A percentile compares a stretch with the other conserved stretches of the same genome.
Evolutionary conservation across 2,888 invertebrate genomes (phyloP).

Genomic region (Torymus texanus): DNA sequence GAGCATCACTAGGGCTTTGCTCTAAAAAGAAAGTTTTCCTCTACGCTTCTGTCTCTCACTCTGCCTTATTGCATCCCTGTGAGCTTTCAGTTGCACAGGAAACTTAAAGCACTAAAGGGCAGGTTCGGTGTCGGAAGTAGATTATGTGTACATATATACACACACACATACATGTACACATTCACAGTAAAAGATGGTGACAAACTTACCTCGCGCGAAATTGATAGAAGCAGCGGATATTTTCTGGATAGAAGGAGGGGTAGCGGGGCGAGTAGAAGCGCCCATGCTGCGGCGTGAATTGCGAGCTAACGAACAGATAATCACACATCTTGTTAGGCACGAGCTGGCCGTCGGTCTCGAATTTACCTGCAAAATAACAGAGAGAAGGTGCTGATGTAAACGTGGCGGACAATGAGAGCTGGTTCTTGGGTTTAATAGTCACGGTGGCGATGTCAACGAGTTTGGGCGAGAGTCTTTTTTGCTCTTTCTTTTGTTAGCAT

Average conservation of each 20-base stretch:
- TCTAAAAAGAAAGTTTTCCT: slow-evolving; percentile 19
- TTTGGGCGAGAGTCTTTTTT: too few relatives aligned
- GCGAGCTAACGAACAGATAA: slow-evolving; percentile 87
- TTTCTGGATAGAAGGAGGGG: slow-evolving; percentile 96
- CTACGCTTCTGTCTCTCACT: not conserved
- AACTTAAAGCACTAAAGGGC: slow-evolving; percentile 1
- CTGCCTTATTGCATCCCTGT: slow-evolving; percentile 15
- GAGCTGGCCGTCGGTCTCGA: slow-evolving; percentile 87
- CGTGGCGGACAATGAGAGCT: too few relatives aligned
- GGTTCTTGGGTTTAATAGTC: too few relatives aligned
- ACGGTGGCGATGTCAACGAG: too few relatives aligned
- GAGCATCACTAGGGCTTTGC: too few relatives aligned
- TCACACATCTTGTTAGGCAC: slow-evolving; percentile 88
- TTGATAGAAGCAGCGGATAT: slow-evolving; percentile 91
- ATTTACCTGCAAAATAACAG: slow-evolving; percentile 81
- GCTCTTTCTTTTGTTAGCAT: too few relatives aligned
- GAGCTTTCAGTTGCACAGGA: not conserved
- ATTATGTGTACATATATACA: not conserved
- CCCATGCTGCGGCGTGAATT: slow-evolving; percentile 83
- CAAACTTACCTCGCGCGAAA: slow-evolving; percentile 86
- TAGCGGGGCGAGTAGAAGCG: slow-evolving; percentile 94
- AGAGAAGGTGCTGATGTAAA: not conserved
- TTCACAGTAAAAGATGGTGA: too few relatives aligned
- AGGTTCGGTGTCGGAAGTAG: too few relatives aligned
- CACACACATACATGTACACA: slow-evolving; percentile 7